Evolutionary conservation across 2,113 vertebrate species (phyloP).

Genomic region (Madoqua kirkii): DNA sequence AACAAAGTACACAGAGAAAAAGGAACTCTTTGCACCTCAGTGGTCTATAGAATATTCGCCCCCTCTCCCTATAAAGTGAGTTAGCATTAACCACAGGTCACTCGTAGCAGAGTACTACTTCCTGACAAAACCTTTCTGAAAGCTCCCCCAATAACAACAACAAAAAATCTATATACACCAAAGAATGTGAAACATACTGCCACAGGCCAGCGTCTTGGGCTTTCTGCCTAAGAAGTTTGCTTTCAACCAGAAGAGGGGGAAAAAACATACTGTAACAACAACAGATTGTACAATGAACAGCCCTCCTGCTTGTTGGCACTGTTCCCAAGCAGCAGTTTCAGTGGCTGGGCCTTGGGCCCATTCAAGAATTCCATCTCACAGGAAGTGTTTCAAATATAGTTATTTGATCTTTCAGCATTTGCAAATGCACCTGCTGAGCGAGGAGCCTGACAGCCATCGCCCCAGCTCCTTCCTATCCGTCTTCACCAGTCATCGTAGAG

Average conservation of each 20-base stretch:
- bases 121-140: background rate
- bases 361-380: constrained; percentile 68
- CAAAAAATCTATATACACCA: background rate
- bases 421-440: constrained; percentile 66
- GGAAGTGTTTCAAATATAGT: constrained; percentile 46
- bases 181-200: constrained; percentile 12
- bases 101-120: background rate
- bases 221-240: constrained; percentile 55
- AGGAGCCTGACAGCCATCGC: background rate
- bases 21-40: background rate
- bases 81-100: constrained; percentile 59
- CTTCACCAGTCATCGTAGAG: background rate
- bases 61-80: constrained; percentile 34
- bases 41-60: background rate
- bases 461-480: background rate
- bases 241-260: background rate
- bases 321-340: constrained; percentile 44
- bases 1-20: constrained; percentile 48
- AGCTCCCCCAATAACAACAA: background rate
- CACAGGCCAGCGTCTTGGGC: constrained; percentile 40
- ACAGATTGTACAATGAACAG: constrained; percentile 1
- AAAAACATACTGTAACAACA: background rate
- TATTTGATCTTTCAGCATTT: constrained; percentile 51
- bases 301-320: constrained; percentile 38
- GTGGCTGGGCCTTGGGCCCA: constrained; percentile 48